Base-by-base conservation (phyloP, 1,140 invertebrate genomes). In the Sarcophaga bullata region DNA sequence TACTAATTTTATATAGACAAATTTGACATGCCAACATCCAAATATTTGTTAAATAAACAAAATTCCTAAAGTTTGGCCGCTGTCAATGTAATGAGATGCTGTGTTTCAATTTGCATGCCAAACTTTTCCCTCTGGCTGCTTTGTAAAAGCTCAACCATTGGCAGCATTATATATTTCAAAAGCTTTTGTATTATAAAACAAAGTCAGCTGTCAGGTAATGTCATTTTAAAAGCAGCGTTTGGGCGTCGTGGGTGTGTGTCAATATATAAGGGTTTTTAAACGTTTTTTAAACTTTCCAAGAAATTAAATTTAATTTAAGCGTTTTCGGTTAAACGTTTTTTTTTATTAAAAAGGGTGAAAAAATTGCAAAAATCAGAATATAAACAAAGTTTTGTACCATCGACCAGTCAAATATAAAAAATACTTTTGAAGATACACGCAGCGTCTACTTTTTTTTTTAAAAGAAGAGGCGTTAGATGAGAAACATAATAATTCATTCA, bases 191-290 rank as follows among this genome's bases (percentile, higher is more conserved):
- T n/a, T 76, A 76, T 48, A 76, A 76, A 48, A 76, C 46, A 76
- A 48, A 48, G 13, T 15, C 73, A 76, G 73, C 73, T 82, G 73
- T 82, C 72, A 52, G 50, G 15, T 17, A 52, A 37, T 58, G 82
- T 82, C 82, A 82, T 82, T 82, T 68, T 19, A 25, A 49, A 80
- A 82, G 17, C 37, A 82, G 82, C 82, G 82, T 75, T 82, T 54
- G 82, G 47, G 46, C 82, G 52, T 80, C 37, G n/a, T 78, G 52
- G 82, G 52, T 68, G 73, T 68, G 73, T 49, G 73, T 75, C 75
- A 50, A 52, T 6, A 80, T 2, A 37, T 37, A 37, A 37, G 25
- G 73, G 49, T 72, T 76, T 15, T 78, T 48, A 15, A 58, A 80
- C 19, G 13, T 58, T n/a, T 58, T 58, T 58, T 15, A 0, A n/a